A percentile compares a stretch with the other conserved stretches of the same genome.
These are phyloP conservation scores for Callimico goeldii DNA, from an alignment of 2,797 vertebrate species.

Conservation along the genomic window DNA sequence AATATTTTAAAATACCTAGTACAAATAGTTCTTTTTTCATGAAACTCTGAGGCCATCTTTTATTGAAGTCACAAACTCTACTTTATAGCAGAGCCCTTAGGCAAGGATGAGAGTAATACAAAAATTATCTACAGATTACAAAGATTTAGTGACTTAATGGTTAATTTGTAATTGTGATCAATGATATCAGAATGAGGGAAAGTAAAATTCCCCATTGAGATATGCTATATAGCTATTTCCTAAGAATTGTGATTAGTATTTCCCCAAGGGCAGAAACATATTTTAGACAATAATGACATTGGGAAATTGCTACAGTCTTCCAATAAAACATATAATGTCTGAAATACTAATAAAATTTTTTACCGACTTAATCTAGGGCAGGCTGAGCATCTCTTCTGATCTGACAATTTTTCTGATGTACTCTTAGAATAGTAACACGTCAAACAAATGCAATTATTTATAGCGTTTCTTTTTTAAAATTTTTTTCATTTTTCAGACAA, in stretches of 20 bases:
- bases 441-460: neutral
- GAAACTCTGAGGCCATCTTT: neutral
- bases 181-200: neutral
- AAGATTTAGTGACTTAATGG: neutral
- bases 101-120: neutral
- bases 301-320: neutral
- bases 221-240: neutral
- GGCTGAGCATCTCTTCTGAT: neutral
- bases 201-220: neutral
- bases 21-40: neutral
- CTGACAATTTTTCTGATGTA: neutral
- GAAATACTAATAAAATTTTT: neutral
- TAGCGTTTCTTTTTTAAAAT: neutral
- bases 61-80: neutral
- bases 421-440: neutral
- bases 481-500: neutral
- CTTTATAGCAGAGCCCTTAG: neutral
- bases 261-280: neutral
- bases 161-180: neutral
- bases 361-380: neutral
- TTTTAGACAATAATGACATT: neutral
- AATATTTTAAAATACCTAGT: neutral
- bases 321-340: neutral
- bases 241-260: constrained; percentile 11
- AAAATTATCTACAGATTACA: neutral